Percentiles rank a stretch among this genome's conserved stretches.
phyloP scores from a whole-genome alignment of 2,888 invertebrate genomes.

The Keiferia lycopersicella region DNA sequence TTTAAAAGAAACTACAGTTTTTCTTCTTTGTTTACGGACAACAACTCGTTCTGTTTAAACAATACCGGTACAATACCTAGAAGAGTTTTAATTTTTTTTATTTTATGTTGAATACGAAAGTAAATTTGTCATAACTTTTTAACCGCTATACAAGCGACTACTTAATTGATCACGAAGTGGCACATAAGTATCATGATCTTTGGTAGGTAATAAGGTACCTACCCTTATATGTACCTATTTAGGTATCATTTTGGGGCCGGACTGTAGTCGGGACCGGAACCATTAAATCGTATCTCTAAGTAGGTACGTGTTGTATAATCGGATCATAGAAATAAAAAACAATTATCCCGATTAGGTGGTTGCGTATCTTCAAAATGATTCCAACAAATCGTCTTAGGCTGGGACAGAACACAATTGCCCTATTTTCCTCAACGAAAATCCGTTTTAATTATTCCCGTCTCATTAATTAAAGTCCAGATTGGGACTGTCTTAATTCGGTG shows the following conservation, averaged over 20 bases:
- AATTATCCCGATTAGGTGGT: no score
- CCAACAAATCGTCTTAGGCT: neutral
- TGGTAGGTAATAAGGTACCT: no score
- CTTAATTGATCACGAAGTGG: no score
- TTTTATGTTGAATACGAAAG: neutral
- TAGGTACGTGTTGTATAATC: no score
- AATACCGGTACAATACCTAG: neutral
- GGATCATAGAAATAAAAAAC: no score
- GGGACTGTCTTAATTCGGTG: slow-evolving; percentile 43
- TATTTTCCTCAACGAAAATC: slow-evolving; percentile 49
- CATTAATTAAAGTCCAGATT: slow-evolving; percentile 65
- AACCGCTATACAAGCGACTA: no score
- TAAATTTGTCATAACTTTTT: no score
- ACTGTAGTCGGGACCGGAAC: no score
- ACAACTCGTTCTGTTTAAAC: neutral
- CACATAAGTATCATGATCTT: no score
- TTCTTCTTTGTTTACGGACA: slow-evolving; percentile 4
- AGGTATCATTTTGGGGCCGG: no score
- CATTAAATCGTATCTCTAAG: no score
- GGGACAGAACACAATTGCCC: slow-evolving; percentile 32
- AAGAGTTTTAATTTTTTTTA: neutral
- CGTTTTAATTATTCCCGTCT: slow-evolving; percentile 58
- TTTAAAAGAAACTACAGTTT: slow-evolving; percentile 7
- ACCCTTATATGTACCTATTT: no score
- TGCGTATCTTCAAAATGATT: neutral